phyloP scores from a whole-genome alignment of 2,797 vertebrate genomes.

The Dryobates pubescens region DNA sequence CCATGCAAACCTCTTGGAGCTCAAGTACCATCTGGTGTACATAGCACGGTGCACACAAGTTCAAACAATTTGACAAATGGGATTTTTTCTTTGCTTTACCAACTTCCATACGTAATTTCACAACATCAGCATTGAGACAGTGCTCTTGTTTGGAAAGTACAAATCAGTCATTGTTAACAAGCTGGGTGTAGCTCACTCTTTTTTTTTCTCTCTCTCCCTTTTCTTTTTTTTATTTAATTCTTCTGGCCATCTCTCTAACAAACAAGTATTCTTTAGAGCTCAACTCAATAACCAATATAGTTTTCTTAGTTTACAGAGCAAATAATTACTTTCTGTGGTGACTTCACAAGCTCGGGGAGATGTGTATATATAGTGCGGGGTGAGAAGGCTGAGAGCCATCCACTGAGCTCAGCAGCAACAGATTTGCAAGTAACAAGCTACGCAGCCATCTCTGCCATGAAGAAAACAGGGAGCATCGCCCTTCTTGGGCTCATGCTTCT shows the following conservation, averaged over 20 bases:
- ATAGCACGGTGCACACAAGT: background rate
- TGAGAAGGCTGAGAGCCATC: background rate
- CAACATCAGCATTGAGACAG: constrained; percentile 48
- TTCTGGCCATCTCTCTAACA: constrained; percentile 56
- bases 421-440: background rate
- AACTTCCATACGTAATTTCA: constrained; percentile 37
- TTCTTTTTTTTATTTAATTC: constrained; percentile 67
- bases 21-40: background rate
- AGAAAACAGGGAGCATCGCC: background rate
- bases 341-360: constrained; percentile 13
- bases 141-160: constrained; percentile 51
- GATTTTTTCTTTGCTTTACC: constrained; percentile 15
- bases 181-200: constrained; percentile 55
- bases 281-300: constrained; percentile 52
- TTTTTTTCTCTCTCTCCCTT: constrained; percentile 19
- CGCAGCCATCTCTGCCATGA: background rate
- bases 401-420: background rate
- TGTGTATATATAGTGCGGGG: background rate
- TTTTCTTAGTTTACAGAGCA: constrained; percentile 62
- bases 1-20: background rate
- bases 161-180: constrained; percentile 59
- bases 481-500: constrained; percentile 56
- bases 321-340: constrained; percentile 59
- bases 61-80: background rate
- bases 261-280: constrained; percentile 45